A percentile compares a stretch with the other conserved stretches of the same genome.
Conservation (phyloP, 2,113 vertebrate species). For the Copsychus sechellarum region DNA sequence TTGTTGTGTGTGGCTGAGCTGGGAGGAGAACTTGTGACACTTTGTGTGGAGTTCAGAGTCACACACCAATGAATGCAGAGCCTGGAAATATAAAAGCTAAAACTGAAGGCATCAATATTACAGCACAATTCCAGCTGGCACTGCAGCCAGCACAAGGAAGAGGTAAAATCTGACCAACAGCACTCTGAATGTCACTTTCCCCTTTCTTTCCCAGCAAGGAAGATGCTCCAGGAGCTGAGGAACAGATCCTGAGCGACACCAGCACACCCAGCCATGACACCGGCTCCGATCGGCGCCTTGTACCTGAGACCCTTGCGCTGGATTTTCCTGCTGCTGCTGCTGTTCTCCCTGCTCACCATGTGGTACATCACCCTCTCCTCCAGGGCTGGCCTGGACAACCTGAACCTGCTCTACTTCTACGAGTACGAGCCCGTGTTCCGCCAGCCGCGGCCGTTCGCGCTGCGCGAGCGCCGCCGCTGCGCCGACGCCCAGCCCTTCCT, state of each 20-base stretch:
- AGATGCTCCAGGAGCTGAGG: not conserved
- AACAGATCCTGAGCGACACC: not conserved
- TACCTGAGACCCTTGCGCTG: not conserved
- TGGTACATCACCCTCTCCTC: constrained; percentile 46
- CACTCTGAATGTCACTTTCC: not conserved
- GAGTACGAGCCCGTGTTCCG: constrained; percentile 57
- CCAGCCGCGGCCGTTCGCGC: constrained; percentile 45
- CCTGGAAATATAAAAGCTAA: not conserved
- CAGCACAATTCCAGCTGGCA: not conserved
- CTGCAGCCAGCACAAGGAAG: not conserved
- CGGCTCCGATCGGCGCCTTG: not conserved
- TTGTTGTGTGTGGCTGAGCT: too few relatives aligned
- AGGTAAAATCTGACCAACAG: not conserved
- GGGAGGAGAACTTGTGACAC: not conserved
- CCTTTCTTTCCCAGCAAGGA: not conserved
- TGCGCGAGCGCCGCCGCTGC: constrained; percentile 42
- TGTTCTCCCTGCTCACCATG: not conserved
- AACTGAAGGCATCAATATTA: not conserved
- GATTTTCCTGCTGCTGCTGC: constrained; percentile 39
- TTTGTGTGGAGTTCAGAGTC: not conserved
- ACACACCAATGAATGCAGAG: too few relatives aligned
- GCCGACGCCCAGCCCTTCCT: constrained; percentile 47
- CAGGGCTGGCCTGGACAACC: not conserved
- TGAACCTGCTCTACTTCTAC: constrained; percentile 70
- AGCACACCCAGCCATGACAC: accelerated